Conservation (phyloP, 2,888 invertebrate genomes). For the Onchidella celtica region DNA sequence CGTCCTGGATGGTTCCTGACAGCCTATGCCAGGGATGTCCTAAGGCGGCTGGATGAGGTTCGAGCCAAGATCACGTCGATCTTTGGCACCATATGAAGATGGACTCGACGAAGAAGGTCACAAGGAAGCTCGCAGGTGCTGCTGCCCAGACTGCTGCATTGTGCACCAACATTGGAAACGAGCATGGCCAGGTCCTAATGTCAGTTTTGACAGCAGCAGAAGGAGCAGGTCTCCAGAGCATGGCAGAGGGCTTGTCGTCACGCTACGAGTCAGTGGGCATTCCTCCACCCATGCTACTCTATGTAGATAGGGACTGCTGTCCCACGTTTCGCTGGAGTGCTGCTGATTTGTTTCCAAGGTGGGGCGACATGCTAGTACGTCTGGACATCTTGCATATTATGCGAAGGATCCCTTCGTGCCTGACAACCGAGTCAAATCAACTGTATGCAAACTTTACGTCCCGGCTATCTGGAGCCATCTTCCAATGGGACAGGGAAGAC, state of each 20-base stretch:
- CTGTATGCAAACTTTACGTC: conserved; percentile 60
- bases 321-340: conserved; percentile 22
- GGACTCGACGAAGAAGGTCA: conserved; percentile 64
- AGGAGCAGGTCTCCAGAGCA: conserved; percentile 53
- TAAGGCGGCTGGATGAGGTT: conserved; percentile 55
- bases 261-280: conserved; percentile 55
- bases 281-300: conserved; percentile 59
- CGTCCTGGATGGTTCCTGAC: not conserved
- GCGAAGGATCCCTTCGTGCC: conserved; percentile 53
- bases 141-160: conserved; percentile 56
- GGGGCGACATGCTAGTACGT: conserved; percentile 51
- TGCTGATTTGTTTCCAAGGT: conserved; percentile 45
- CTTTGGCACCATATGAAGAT: conserved; percentile 63
- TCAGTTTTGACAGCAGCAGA: conserved; percentile 58
- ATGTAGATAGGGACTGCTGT: conserved; percentile 67
- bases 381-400: conserved; percentile 66
- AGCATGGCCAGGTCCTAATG: conserved; percentile 59
- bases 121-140: conserved; percentile 57
- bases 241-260: conserved; percentile 55
- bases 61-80: conserved; percentile 60
- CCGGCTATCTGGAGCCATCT: conserved; percentile 54
- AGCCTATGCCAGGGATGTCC: conserved; percentile 46
- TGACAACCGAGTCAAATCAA: conserved; percentile 57
- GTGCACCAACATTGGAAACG: conserved; percentile 63
- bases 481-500: conserved; percentile 56